These are phyloP conservation scores for Papilio polyxenes DNA, from an alignment of 1,140 invertebrate species.

Conservation along the genomic window DNA sequence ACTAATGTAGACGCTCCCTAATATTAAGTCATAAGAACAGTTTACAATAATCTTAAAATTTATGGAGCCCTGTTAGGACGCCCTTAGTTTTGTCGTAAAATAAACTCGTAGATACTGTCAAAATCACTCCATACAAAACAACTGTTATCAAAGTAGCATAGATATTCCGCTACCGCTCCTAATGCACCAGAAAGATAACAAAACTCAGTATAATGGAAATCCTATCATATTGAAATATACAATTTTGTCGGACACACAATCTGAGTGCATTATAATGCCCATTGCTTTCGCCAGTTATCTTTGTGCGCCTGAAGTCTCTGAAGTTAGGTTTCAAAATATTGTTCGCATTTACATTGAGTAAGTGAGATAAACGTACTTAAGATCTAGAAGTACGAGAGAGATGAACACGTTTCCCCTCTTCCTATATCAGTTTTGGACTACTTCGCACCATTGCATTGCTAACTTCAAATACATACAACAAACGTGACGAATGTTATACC, in stretches of 20 bases:
- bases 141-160: neutral
- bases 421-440: neutral
- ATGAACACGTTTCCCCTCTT: neutral
- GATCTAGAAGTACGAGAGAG: neutral
- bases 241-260: conserved; percentile 1
- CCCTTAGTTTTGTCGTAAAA: neutral
- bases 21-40: neutral
- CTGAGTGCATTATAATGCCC: neutral
- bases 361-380: neutral
- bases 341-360: neutral
- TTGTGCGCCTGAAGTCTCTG: neutral
- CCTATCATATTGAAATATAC: conserved; percentile 29
- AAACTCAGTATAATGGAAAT: conserved; percentile 25
- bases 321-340: neutral
- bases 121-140: neutral
- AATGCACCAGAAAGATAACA: conserved; percentile 23
- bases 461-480: neutral
- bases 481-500: neutral
- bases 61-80: neutral
- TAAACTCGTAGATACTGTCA: neutral
- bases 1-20: neutral
- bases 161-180: neutral
- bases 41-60: neutral
- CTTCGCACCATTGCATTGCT: neutral
- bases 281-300: conserved; percentile 20